Conservation (phyloP, 1,140 invertebrate genomes). For the Goniozus legneri region DNA sequence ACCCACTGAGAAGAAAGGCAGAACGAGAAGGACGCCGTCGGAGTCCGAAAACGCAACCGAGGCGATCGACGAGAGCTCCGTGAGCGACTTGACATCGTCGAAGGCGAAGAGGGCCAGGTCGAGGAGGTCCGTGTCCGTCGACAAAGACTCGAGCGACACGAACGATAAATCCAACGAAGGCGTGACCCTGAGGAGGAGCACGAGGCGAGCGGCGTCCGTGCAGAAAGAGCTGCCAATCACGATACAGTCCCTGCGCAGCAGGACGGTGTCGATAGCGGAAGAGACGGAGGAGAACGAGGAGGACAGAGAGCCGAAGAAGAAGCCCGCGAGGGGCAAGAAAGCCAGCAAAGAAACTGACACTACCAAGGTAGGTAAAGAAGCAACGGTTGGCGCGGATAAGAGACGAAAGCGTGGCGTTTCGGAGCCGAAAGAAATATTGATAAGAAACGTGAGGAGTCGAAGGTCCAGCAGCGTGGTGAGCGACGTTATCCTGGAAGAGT, state of each 20-base stretch:
- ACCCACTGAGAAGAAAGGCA: background rate
- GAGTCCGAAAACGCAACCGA: background rate
- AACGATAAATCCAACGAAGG: conserved; percentile 8
- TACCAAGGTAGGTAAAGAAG: conserved; percentile 2
- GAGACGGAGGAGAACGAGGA: background rate
- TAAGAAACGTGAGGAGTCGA: conserved; percentile 1
- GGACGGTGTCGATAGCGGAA: conserved; percentile 5
- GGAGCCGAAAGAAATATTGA: conserved; percentile 27
- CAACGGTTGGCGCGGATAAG: background rate
- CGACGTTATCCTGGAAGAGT: conserved; percentile 28
- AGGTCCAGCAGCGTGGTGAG: conserved; percentile 20
- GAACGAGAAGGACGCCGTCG: background rate
- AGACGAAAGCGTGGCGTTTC: conserved; percentile 26
- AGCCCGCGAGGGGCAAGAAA: conserved; percentile 3
- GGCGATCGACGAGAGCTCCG: background rate
- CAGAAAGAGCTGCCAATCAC: conserved; percentile 16
- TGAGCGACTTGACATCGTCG: background rate
- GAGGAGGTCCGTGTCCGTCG: background rate
- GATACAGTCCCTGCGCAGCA: too few relatives aligned
- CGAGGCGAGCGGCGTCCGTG: conserved; percentile 19
- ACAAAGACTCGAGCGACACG: background rate
- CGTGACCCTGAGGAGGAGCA: conserved; percentile 11
- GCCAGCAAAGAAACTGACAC: background rate
- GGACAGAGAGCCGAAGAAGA: background rate
- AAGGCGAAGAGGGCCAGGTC: background rate